Base-by-base conservation (phyloP, 1,140 invertebrate species). In the Drosophila orosa region DNA sequence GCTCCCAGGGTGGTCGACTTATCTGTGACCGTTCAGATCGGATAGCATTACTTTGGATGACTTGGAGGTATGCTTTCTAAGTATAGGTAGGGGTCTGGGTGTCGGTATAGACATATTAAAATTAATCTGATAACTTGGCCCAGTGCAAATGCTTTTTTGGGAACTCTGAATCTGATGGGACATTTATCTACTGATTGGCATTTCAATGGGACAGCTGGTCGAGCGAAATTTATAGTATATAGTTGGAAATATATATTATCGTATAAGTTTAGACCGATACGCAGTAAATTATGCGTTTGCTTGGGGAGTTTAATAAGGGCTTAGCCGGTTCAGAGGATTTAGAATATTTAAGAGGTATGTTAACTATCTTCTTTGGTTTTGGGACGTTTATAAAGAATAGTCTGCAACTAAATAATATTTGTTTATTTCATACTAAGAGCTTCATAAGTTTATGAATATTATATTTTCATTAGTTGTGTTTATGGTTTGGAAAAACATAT, bases 121-220 rank as follows among this genome's bases (percentile, higher is more conserved):
- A 35, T 44, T 66, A 67, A 68, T 68, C 65, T 52, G 65, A 62
- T 61, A 52, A 35, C 22, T 6, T 12, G 8, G 35, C 35, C 59
- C 33, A 55, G n/a, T 29, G 31, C 25, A 63, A 57, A 37, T 65
- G 13, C 17, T 24, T 29, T 47, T 48, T 67, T 50, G 17, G 60
- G 65, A 66, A 42, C 25, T 27, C 27, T 25, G 29, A 68, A 68
- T 66, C 65, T 29, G 61, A 44, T 68, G 29, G 65, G 27, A 17
- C n/a, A 47, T 60, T 67, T 62, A 82, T 74, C 79, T 63, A 62
- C 66, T 81, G 61, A 81, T 81, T 82, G 73, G n/a, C 54, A 44
- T 56, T 60, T 31, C 35, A 31, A 35, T 60, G 44, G 29, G 29
- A 52, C 58, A 37, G 45, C 47, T 60, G 50, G 50, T 3, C 12